Base-by-base conservation (phyloP, 1,140 invertebrate genomes). In the Penaeus japonicus region DNA sequence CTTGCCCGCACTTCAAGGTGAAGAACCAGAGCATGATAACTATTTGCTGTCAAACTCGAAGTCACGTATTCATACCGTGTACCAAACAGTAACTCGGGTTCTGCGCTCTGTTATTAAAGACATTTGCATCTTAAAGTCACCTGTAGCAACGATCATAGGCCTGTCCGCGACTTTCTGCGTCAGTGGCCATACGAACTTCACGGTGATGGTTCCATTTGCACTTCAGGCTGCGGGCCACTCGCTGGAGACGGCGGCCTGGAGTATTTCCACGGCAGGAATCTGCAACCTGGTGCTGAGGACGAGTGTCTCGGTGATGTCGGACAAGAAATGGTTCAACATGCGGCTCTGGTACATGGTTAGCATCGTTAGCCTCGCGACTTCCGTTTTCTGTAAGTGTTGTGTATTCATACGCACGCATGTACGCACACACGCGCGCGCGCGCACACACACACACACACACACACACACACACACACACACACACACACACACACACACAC, bases 241-340 rank as follows among this genome's bases (percentile, higher is more conserved):
- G 12, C 55, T 80, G 15, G 65, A 78, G 32, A 81, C 57, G 30
- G 81, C 83, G 1, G 88, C 88, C 22, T 73, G 79, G 83, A 84
- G 83, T 17, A 35, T 89, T 22, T 78, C 77, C 18, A 47, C 55
- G 27, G 73, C 75, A 17, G 75, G 54, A 1, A 27, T 80, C 15
- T n/a, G n/a, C 22, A 89, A 85, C 57, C 55, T 70, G 7, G 20
- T 78, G 5, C 39, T 20, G 12, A 78, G 88, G 22, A 18, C 84
- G 32, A 20, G n/a, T 4, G 30, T 79, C 30, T 84, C 81, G 12
- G 20, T 22, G 10, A 27, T 89, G 22, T 75, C 83, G 5, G 88
- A 85, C 83, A 53, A 54, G 4, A 35, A 82, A 18, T 89, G 88
- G 88, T 85, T 89, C 75, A 89, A 84, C 39, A 84, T 65, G 55